Evolutionary conservation across 37 sponge, comb jelly and placozoan species (phyloP).

Genomic region (Bolinopsis microptera): DNA sequence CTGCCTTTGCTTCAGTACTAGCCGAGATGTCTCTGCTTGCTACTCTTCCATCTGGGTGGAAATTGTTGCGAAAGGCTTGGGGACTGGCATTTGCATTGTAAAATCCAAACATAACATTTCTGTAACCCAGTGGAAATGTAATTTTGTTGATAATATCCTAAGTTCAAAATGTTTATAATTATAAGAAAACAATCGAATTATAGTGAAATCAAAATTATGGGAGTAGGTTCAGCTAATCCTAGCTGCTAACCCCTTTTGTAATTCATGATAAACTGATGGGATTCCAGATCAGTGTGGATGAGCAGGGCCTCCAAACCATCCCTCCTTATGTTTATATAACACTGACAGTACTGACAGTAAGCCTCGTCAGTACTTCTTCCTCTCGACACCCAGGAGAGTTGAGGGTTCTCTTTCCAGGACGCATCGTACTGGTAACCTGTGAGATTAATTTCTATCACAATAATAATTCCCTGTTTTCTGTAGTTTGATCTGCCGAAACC

Average conservation of each 20-base stretch:
- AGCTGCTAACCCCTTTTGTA: background rate
- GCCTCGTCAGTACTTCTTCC: slow-evolving; percentile 13
- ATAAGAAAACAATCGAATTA: too few species aligned
- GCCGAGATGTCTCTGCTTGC: background rate
- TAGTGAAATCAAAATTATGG: too few species aligned
- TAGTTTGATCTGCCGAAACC: too few species aligned
- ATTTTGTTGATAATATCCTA: too few species aligned
- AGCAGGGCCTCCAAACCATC: slow-evolving; percentile 46
- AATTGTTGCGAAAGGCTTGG: too few species aligned
- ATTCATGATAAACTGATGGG: slow-evolving; percentile 47
- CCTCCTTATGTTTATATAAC: background rate
- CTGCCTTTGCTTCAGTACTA: background rate
- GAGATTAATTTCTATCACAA: too few species aligned
- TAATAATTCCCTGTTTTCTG: too few species aligned
- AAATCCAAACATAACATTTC: too few species aligned
- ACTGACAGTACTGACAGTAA: slow-evolving; percentile 17
- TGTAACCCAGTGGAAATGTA: too few species aligned
- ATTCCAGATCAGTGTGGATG: background rate
- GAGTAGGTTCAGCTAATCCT: too few species aligned
- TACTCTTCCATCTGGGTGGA: background rate
- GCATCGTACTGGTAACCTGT: background rate
- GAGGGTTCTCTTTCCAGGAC: background rate
- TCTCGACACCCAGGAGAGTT: slow-evolving; percentile 14
- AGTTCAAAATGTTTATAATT: too few species aligned
- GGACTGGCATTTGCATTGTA: too few species aligned